These are phyloP conservation scores for Drosophila ustulata DNA, from an alignment of 2,888 invertebrate genomes.

Conservation along the genomic window DNA sequence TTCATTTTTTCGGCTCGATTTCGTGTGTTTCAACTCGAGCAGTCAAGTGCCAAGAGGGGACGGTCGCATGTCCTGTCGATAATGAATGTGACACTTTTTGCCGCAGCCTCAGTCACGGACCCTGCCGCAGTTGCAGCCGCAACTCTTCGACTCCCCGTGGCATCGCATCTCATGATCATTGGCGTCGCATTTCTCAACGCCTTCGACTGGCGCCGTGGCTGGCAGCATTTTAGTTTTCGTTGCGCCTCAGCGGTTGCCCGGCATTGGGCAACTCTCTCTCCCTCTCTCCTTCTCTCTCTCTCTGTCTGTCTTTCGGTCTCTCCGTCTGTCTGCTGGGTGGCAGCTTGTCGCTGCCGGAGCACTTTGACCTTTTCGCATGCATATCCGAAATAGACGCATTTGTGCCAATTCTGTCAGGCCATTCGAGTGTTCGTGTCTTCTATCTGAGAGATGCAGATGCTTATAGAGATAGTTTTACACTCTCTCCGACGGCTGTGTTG, in stretches of 20 bases:
- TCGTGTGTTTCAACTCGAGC: slow-evolving; percentile 10
- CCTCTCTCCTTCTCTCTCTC: background rate
- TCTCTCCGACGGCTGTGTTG: slow-evolving; percentile 41
- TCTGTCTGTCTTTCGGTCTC: background rate
- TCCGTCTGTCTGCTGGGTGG: slow-evolving; percentile 3
- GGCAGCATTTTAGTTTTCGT: slow-evolving; percentile 29
- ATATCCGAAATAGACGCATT: slow-evolving; percentile 64
- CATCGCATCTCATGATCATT: slow-evolving; percentile 30
- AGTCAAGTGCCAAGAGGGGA: slow-evolving; percentile 67
- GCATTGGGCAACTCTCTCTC: slow-evolving; percentile 10
- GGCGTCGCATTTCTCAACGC: slow-evolving; percentile 53
- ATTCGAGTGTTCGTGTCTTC: slow-evolving; percentile 37
- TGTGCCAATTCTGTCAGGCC: slow-evolving; percentile 77
- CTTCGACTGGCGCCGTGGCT: slow-evolving; percentile 60
- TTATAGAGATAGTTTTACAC: slow-evolving; percentile 19
- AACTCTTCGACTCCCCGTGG: slow-evolving; percentile 23
- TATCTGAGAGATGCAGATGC: slow-evolving; percentile 41
- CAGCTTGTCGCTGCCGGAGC: slow-evolving; percentile 39
- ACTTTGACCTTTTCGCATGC: slow-evolving; percentile 69
- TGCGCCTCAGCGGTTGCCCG: slow-evolving; percentile 43
- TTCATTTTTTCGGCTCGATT: slow-evolving; percentile 11
- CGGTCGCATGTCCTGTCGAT: slow-evolving; percentile 65
- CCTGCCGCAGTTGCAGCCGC: slow-evolving; percentile 27
- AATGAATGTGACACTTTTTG: slow-evolving; percentile 67
- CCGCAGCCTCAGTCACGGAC: slow-evolving; percentile 26